Conservation (phyloP, 2,113 vertebrate species). For the Lophura nycthemera region DNA sequence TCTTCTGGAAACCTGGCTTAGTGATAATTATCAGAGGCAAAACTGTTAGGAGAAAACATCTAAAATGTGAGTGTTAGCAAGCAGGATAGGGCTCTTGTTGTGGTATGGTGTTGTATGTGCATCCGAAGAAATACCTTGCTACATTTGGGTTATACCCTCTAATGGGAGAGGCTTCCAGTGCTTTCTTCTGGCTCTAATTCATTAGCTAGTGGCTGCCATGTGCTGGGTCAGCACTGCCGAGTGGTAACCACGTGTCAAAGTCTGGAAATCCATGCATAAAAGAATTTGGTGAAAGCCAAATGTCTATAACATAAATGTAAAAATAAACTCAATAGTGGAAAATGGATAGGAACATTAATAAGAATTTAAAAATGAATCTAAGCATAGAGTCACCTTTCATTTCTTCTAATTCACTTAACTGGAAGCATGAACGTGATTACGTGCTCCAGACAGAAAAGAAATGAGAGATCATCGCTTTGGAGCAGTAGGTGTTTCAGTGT, state of each 20-base stretch:
- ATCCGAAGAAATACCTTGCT: accelerated
- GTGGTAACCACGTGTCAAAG: accelerated
- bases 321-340: not conserved
- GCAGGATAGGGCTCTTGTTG: not conserved
- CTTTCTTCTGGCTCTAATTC: no score
- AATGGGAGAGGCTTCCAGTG: not conserved
- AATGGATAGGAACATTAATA: not conserved
- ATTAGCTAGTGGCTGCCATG: not conserved
- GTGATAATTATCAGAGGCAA: not conserved
- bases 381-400: not conserved
- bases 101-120: accelerated
- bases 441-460: not conserved
- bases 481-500: not conserved
- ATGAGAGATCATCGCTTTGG: not conserved
- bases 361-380: no score
- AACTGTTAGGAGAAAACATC: not conserved
- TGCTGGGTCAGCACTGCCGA: not conserved
- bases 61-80: not conserved
- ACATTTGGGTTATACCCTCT: not conserved
- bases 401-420: not conserved
- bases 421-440: not conserved
- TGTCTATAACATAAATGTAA: no score
- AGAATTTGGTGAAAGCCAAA: not conserved
- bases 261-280: not conserved
- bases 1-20: not conserved